Percentiles rank a stretch among this genome's conserved stretches.
These are phyloP conservation scores for Scomber japonicus DNA, from an alignment of 2,113 vertebrate genomes.

Conservation along the genomic window DNA sequence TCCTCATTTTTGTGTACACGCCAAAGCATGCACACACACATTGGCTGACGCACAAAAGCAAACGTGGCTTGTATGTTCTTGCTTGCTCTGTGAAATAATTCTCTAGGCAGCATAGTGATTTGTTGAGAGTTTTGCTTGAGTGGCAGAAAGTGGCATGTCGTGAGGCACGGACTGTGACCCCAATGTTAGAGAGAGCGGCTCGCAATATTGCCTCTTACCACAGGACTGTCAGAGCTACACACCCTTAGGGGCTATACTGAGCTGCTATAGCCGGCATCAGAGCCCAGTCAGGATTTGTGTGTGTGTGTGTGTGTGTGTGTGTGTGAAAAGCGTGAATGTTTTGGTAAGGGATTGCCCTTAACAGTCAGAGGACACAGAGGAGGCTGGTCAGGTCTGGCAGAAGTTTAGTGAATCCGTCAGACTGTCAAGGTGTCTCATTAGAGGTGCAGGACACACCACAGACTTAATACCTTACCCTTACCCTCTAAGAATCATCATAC, in stretches of 20 bases:
- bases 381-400: background rate
- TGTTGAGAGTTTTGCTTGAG: slow-evolving; percentile 44
- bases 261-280: slow-evolving; percentile 28
- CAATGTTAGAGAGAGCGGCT: slow-evolving; percentile 2
- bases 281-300: background rate
- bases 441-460: background rate
- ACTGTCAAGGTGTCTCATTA: slow-evolving; percentile 23
- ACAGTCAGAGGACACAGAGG: slow-evolving; percentile 11
- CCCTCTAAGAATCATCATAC: background rate
- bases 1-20: slow-evolving; percentile 1
- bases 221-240: slow-evolving; percentile 16
- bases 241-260: slow-evolving; percentile 31
- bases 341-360: background rate
- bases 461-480: background rate
- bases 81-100: slow-evolving; percentile 39
- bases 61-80: background rate
- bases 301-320: slow-evolving; percentile 1
- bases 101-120: slow-evolving; percentile 11
- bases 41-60: slow-evolving; percentile 3
- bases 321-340: slow-evolving; percentile 1
- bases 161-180: slow-evolving; percentile 22
- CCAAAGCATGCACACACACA: background rate
- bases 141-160: slow-evolving; percentile 46
- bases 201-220: slow-evolving; percentile 21
- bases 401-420: slow-evolving; percentile 27